phyloP scores from a whole-genome alignment of 2,797 vertebrate species.

The Atherinosoma microstoma region DNA sequence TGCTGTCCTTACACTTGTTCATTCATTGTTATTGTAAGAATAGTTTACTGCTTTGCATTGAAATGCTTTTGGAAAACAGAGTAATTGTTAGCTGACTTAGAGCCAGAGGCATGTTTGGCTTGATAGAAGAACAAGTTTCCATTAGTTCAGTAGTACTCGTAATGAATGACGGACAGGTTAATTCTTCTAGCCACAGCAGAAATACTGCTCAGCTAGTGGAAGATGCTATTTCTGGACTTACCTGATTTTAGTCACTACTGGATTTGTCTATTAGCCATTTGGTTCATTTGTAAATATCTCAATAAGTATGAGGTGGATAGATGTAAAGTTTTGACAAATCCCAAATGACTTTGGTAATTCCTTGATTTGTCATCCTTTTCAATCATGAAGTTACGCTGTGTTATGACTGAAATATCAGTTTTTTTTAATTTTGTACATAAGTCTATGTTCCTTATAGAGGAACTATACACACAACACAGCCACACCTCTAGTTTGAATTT shows the following conservation, averaged over 20 bases:
- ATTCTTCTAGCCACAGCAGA: conserved; percentile 5
- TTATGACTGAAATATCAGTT: background rate
- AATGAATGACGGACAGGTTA: conserved; percentile 16
- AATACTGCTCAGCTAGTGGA: background rate
- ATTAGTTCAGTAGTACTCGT: background rate
- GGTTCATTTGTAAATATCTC: background rate
- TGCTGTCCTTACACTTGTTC: conserved; percentile 31
- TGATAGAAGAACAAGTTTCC: conserved; percentile 20
- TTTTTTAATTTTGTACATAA: background rate
- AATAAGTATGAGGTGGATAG: background rate
- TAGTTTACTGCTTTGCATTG: conserved; percentile 14
- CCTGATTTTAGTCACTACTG: no score
- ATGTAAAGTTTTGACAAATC: background rate
- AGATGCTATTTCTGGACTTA: no score
- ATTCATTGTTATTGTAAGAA: conserved; percentile 31
- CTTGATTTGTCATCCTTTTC: background rate
- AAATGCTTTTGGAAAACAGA: conserved; percentile 37
- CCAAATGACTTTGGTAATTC: background rate
- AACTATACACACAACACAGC: background rate
- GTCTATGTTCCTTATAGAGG: background rate
- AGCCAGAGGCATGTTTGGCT: conserved; percentile 24
- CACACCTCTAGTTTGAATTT: conserved; percentile 6
- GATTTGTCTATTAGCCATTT: no score
- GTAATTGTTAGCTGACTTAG: conserved; percentile 37
- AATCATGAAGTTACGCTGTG: background rate